Evolutionary conservation across 2,888 invertebrate species (phyloP).

Genomic region (Drosophila putrida): DNA sequence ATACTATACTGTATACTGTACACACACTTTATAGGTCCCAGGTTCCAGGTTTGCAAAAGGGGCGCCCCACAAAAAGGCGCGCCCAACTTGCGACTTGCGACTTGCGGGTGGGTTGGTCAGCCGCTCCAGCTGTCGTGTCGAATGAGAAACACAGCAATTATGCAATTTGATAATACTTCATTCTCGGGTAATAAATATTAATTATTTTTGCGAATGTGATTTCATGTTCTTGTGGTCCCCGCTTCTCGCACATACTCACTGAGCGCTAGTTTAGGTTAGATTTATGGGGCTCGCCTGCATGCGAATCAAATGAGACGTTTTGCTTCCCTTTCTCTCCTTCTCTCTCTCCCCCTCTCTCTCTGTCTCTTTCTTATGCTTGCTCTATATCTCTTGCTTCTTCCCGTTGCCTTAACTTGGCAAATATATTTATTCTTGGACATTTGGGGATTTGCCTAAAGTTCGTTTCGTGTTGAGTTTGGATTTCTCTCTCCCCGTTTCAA

Average conservation of each 20-base stretch:
- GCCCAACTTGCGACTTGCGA: too few relatives aligned
- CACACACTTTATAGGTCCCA: slow-evolving; percentile 64
- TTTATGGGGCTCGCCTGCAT: slow-evolving; percentile 65
- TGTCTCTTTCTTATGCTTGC: not conserved
- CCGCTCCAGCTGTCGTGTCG: slow-evolving; percentile 69
- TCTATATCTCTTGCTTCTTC: not conserved
- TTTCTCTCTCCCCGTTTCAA: slow-evolving; percentile 11
- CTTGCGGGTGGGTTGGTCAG: slow-evolving; percentile 45
- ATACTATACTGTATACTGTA: slow-evolving; percentile 15
- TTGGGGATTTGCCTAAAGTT: slow-evolving; percentile 59
- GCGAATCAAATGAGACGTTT: slow-evolving; percentile 72
- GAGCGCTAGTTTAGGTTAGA: slow-evolving; percentile 73
- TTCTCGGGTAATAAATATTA: slow-evolving; percentile 81
- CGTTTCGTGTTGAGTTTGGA: slow-evolving; percentile 15
- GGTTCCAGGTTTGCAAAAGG: slow-evolving; percentile 12
- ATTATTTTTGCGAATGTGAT: slow-evolving; percentile 76
- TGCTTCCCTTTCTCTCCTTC: slow-evolving; percentile 23
- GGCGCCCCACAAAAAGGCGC: too few relatives aligned
- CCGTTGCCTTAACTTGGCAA: slow-evolving; percentile 12
- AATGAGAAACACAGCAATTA: slow-evolving; percentile 82
- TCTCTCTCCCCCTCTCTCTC: slow-evolving; percentile 7
- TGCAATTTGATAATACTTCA: slow-evolving; percentile 82
- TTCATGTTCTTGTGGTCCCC: slow-evolving; percentile 36
- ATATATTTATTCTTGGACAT: slow-evolving; percentile 52
- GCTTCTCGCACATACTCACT: slow-evolving; percentile 34